These are phyloP conservation scores for Notiomystis cincta DNA, from an alignment of 2,113 vertebrate genomes.

Conservation along the genomic window DNA sequence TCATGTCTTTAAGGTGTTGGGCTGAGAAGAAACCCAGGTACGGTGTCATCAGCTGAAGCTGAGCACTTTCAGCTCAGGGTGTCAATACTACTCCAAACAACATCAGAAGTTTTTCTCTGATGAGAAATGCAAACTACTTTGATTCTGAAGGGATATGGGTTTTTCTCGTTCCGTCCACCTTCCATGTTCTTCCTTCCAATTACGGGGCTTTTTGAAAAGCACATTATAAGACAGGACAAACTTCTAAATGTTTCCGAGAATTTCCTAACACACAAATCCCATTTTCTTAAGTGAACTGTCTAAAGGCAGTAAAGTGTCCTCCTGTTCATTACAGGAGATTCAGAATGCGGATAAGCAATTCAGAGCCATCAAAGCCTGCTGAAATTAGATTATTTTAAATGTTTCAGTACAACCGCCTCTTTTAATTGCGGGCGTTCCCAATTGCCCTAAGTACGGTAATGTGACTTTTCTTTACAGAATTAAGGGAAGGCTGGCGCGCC, in stretches of 20 bases:
- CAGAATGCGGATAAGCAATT: neutral
- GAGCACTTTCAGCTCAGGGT: neutral
- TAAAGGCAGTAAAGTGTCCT: neutral
- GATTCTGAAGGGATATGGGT: neutral
- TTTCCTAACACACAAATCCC: neutral
- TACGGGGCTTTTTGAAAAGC: neutral
- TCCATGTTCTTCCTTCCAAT: neutral
- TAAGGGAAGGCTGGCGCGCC: neutral
- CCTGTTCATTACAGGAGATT: neutral
- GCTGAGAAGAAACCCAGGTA: neutral
- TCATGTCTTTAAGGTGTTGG: neutral
- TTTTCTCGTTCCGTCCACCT: neutral
- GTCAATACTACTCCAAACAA: neutral
- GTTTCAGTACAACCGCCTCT: neutral
- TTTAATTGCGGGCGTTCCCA: neutral
- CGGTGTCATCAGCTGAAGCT: neutral
- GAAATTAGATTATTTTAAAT: neutral
- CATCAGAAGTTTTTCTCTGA: neutral
- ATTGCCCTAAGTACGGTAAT: rapidly evolving
- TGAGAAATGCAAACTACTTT: neutral
- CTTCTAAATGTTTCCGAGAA: neutral
- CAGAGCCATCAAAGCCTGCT: neutral
- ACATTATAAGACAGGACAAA: neutral
- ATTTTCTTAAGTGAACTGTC: neutral
- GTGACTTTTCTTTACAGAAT: neutral